These are phyloP conservation scores for Heliconius charithonia DNA, from an alignment of 2,888 invertebrate species.

Conservation along the genomic window DNA sequence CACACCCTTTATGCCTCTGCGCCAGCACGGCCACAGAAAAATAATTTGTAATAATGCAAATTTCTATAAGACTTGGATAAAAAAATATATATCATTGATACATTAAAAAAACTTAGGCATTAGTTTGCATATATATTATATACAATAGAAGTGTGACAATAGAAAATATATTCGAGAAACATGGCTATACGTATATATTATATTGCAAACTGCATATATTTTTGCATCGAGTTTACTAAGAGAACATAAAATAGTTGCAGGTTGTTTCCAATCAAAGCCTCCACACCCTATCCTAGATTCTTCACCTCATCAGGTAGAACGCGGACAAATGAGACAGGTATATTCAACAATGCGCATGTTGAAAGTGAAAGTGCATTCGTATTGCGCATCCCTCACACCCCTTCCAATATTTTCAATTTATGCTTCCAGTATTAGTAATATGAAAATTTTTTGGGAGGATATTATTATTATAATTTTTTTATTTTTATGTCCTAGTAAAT, in stretches of 20 bases:
- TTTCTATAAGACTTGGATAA: too few relatives aligned
- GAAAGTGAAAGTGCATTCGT: conserved; percentile 1
- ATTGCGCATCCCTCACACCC: neutral
- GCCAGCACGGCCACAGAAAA: too few relatives aligned
- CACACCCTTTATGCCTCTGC: too few relatives aligned
- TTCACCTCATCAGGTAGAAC: neutral
- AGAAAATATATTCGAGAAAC: neutral
- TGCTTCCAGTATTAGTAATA: neutral
- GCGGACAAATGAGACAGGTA: neutral
- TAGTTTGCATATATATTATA: too few relatives aligned
- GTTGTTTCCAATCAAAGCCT: neutral
- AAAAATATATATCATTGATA: too few relatives aligned
- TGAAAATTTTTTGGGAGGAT: neutral
- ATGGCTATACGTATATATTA: too few relatives aligned
- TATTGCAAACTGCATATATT: conserved; percentile 9
- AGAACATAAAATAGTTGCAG: neutral
- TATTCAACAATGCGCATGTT: neutral
- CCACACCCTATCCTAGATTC: neutral
- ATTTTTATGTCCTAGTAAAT: too few relatives aligned
- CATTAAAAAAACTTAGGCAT: too few relatives aligned
- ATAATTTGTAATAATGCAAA: too few relatives aligned
- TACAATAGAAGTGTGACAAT: too few relatives aligned
- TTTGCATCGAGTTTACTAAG: conserved; percentile 3
- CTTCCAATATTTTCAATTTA: neutral
- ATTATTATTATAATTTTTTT: too few relatives aligned